phyloP scores from a whole-genome alignment of 2,797 vertebrate species.

The Enteromius mattozi region DNA sequence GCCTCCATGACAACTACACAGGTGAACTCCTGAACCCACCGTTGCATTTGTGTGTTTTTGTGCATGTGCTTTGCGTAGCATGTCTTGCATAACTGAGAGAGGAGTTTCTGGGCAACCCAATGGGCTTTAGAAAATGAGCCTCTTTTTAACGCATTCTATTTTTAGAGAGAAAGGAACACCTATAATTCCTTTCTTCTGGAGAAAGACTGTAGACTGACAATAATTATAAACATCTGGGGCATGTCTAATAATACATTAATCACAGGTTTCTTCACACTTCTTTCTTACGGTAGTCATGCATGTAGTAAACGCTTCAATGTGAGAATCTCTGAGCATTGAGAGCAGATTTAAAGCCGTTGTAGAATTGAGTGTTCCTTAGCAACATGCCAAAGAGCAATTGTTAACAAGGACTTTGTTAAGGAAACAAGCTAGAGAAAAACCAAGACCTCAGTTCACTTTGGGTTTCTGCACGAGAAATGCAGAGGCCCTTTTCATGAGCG shows the following conservation, averaged over 20 bases:
- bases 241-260: conserved; percentile 3
- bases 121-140: conserved; percentile 21
- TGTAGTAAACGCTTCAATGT: background rate
- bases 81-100: conserved; percentile 1
- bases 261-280: background rate
- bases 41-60: background rate
- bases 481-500: background rate
- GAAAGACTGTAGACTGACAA: background rate
- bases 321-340: background rate
- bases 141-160: conserved; percentile 28
- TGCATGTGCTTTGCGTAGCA: background rate
- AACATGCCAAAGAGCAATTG: conserved; percentile 37
- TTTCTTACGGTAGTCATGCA: background rate
- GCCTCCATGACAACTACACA: conserved; percentile 31
- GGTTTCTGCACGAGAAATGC: conserved; percentile 5
- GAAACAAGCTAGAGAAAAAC: conserved; percentile 8
- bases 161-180: conserved; percentile 16
- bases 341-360: conserved; percentile 5
- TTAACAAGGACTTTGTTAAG: conserved; percentile 12
- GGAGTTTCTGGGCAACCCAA: conserved; percentile 10
- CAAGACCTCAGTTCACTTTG: background rate
- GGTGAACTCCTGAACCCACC: conserved; percentile 41
- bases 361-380: conserved; percentile 47
- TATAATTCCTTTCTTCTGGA: background rate
- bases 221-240: background rate